These are phyloP conservation scores for Orthonyx spaldingii DNA, from an alignment of 2,113 vertebrate genomes.

Conservation along the genomic window DNA sequence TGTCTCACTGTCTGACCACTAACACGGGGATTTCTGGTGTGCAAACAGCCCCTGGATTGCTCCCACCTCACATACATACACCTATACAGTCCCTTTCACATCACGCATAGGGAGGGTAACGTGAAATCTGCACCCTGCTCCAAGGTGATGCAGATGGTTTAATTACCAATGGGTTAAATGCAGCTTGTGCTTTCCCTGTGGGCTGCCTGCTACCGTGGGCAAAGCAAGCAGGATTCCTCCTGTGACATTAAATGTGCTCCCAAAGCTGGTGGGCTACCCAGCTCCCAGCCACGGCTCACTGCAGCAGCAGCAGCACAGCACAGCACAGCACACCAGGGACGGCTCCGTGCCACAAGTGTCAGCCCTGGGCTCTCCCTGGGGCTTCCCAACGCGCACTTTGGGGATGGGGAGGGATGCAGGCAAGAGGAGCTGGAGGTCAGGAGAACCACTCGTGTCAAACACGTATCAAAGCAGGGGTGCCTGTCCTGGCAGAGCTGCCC, in stretches of 20 bases:
- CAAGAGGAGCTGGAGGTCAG: not conserved
- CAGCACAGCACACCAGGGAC: not conserved
- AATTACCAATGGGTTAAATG: not conserved
- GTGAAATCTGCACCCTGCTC: not conserved
- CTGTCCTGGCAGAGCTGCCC: not conserved
- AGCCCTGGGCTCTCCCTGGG: not conserved
- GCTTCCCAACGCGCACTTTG: not conserved
- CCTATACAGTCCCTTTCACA: not conserved
- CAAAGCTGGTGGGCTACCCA: not conserved
- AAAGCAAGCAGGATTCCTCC: slow-evolving; percentile 1
- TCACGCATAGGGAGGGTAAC: not conserved
- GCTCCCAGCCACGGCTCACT: not conserved
- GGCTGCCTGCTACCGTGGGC: not conserved
- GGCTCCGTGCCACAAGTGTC: not conserved
- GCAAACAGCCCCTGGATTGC: not conserved
- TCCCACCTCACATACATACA: not conserved
- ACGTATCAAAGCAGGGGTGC: fast-evolving
- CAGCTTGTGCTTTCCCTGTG: not conserved
- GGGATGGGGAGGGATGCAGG: not conserved
- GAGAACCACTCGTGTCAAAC: not conserved
- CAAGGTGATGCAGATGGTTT: not conserved
- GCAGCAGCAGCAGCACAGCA: not conserved
- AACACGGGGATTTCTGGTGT: not conserved
- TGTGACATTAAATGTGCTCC: not conserved
- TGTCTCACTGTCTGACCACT: not conserved